Evolutionary conservation across 2,888 invertebrate genomes (phyloP).

Genomic region (Notodonta dromedarius): DNA sequence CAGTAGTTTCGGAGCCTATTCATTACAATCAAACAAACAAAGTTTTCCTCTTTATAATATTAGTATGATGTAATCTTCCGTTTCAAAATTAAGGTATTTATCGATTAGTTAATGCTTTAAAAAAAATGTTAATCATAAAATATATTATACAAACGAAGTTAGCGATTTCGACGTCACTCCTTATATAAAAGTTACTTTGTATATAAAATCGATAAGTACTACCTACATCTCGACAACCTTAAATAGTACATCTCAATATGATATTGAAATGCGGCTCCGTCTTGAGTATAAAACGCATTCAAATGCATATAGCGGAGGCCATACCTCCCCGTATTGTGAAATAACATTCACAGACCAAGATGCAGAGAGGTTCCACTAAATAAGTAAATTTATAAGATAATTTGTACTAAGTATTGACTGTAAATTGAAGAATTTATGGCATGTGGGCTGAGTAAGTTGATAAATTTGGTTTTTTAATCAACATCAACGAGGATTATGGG

Average conservation of each 20-base stretch:
- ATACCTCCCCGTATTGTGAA: slow-evolving; percentile 12
- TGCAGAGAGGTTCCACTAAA: not conserved
- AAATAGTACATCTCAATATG: slow-evolving; percentile 25
- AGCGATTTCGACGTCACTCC: too few species aligned
- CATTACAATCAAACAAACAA: too few species aligned
- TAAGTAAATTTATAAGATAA: not conserved
- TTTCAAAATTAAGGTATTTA: too few species aligned
- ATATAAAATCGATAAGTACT: too few species aligned
- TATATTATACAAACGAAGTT: too few species aligned
- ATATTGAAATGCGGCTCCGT: slow-evolving; percentile 35
- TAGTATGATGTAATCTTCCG: too few species aligned
- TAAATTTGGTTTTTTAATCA: not conserved
- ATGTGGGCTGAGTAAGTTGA: not conserved
- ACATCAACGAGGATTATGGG: not conserved
- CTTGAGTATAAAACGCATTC: slow-evolving; percentile 30
- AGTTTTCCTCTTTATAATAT: too few species aligned
- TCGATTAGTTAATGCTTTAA: too few species aligned
- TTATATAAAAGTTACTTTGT: too few species aligned
- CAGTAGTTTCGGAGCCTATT: too few species aligned
- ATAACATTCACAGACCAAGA: slow-evolving; percentile 13
- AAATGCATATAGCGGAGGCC: slow-evolving; percentile 26
- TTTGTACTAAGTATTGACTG: not conserved
- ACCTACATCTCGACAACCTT: slow-evolving; percentile 31
- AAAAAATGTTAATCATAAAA: too few species aligned
- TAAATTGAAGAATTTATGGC: not conserved